A percentile compares a stretch with the other conserved stretches of the same genome.
Evolutionary conservation across 2,113 vertebrate species (phyloP).

Genomic region (Mobula hypostoma): DNA sequence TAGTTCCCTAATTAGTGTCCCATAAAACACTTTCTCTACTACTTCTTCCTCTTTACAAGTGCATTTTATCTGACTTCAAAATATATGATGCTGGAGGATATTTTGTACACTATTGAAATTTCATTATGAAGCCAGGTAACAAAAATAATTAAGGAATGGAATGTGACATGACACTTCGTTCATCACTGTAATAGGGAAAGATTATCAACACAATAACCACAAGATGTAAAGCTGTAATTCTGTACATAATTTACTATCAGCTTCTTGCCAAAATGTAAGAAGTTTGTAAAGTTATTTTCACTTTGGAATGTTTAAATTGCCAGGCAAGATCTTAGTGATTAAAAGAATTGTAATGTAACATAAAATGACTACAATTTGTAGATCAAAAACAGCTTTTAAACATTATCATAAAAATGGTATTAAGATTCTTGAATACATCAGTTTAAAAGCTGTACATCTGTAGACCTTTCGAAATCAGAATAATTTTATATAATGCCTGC

Average conservation of each 20-base stretch:
- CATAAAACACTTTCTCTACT: background rate
- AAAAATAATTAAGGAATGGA: background rate
- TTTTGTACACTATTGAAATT: background rate
- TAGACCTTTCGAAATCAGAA: constrained; percentile 10
- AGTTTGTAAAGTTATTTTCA: background rate
- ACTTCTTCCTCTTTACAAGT: background rate
- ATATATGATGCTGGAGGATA: background rate
- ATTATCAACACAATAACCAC: background rate
- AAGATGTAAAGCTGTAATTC: background rate
- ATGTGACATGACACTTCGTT: background rate
- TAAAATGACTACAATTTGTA: constrained; percentile 4
- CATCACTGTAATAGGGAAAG: background rate
- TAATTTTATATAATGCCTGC: background rate
- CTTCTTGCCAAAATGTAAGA: background rate
- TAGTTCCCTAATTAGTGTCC: background rate
- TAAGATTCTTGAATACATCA: background rate
- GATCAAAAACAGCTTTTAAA: background rate
- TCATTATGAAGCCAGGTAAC: background rate
- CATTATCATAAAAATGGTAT: background rate
- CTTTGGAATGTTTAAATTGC: constrained; percentile 18
- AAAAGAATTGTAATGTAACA: background rate
- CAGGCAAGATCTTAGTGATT: background rate
- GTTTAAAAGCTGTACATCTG: background rate
- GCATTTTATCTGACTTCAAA: background rate
- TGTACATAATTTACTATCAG: background rate